Conservation (phyloP, 2,888 invertebrate genomes). For the Linyphia triangularis region DNA sequence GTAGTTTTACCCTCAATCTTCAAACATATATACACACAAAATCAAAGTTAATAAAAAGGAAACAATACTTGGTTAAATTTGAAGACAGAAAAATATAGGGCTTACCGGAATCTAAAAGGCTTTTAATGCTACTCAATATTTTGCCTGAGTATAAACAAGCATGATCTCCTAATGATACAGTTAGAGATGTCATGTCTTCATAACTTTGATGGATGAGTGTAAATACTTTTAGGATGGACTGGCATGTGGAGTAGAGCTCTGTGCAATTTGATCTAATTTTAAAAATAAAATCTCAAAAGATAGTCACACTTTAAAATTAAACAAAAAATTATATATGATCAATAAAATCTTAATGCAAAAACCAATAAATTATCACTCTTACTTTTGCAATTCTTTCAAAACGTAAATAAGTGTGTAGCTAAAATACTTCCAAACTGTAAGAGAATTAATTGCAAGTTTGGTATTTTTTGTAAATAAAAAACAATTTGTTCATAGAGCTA, state of each 20-base stretch:
- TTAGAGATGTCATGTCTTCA: not conserved
- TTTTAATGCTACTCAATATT: not conserved
- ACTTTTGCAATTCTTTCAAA: not conserved
- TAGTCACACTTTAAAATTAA: not conserved
- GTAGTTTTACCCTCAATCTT: too few species aligned
- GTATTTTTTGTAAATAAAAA: not conserved
- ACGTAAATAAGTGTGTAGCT: not conserved
- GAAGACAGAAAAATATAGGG: not conserved
- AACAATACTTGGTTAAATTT: too few species aligned
- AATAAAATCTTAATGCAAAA: not conserved
- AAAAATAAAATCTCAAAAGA: not conserved
- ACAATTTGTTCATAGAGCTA: not conserved
- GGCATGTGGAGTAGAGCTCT: not conserved
- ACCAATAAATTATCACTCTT: not conserved
- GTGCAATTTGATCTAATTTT: not conserved
- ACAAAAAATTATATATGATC: not conserved
- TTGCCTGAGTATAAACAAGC: not conserved
- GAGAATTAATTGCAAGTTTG: not conserved
- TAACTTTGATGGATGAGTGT: slow-evolving; percentile 27
- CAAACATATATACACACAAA: too few species aligned
- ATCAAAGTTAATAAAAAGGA: too few species aligned
- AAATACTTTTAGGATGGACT: slow-evolving; percentile 22
- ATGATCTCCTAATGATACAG: not conserved
- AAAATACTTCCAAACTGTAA: slow-evolving; percentile 29
- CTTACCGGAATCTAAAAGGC: slow-evolving; percentile 35